phyloP scores from a whole-genome alignment of 2,113 vertebrate genomes.

The Mesoclemmys tuberculata region DNA sequence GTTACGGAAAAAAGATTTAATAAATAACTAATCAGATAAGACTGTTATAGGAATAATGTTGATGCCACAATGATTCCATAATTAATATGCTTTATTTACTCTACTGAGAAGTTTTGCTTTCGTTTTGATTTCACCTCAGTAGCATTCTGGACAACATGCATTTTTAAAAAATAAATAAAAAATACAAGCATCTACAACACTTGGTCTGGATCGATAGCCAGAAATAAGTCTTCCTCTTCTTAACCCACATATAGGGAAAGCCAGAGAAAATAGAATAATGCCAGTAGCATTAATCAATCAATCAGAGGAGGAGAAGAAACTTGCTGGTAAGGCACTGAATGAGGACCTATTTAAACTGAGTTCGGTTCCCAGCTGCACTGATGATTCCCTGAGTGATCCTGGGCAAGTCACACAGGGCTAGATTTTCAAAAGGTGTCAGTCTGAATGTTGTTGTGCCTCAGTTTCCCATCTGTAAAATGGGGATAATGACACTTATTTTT shows the following conservation, averaged over 20 bases:
- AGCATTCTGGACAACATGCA: background rate
- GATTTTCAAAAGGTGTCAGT: background rate
- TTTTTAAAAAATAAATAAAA: background rate
- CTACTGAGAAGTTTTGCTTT: background rate
- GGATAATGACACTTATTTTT: background rate
- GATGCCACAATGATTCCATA: background rate
- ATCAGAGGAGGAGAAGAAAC: too few relatives aligned
- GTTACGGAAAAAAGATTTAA: background rate
- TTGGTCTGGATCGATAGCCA: background rate
- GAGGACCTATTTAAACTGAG: fast-evolving
- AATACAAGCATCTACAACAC: background rate
- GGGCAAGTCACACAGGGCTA: background rate
- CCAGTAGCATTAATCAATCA: background rate
- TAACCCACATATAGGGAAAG: background rate
- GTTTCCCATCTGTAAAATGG: background rate
- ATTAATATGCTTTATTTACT: background rate
- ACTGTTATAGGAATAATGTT: background rate
- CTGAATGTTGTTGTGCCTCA: background rate
- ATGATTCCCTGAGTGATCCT: background rate
- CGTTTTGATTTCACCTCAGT: background rate
- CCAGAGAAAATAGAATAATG: background rate
- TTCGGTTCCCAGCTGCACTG: background rate
- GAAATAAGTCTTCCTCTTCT: background rate
- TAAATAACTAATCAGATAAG: background rate
- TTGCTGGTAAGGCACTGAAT: fast-evolving